phyloP scores from a whole-genome alignment of 2,797 vertebrate genomes.

The Eulemur albifrons region DNA sequence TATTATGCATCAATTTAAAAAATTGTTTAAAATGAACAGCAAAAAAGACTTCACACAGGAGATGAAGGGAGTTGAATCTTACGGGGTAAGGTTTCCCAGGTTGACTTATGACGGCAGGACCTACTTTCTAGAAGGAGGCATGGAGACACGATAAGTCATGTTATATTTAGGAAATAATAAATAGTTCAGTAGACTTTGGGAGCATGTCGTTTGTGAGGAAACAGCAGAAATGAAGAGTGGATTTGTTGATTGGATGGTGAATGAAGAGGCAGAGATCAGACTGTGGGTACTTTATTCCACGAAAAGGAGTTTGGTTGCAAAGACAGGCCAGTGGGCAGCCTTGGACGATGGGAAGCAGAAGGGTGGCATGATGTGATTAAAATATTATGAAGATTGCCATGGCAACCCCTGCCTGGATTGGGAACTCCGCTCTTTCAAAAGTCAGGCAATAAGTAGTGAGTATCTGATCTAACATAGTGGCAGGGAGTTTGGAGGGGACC shows the following conservation, averaged over 20 bases:
- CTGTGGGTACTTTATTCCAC: background rate
- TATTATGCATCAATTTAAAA: too few species aligned
- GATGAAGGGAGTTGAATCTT: background rate
- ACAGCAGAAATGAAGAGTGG: background rate
- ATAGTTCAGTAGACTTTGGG: background rate
- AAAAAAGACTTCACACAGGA: background rate
- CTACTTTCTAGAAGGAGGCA: background rate
- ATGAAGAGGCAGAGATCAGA: background rate
- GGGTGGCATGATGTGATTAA: background rate
- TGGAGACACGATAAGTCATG: background rate
- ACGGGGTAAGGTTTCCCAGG: background rate
- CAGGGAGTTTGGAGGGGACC: background rate
- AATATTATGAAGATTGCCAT: background rate
- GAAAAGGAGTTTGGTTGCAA: background rate
- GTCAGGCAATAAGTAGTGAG: background rate
- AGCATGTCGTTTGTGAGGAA: background rate
- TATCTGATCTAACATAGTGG: background rate
- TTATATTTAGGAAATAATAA: background rate
- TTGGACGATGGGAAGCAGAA: background rate
- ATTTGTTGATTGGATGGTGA: background rate
- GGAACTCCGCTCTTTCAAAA: background rate
- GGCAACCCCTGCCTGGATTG: background rate
- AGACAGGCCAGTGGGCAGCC: background rate
- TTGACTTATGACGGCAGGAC: background rate
- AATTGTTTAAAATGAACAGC: too few species aligned